Evolutionary conservation across 1,140 invertebrate species (phyloP), one percentile per base, ranked within the genome.

Genomic region (Drosophila auraria): DNA sequence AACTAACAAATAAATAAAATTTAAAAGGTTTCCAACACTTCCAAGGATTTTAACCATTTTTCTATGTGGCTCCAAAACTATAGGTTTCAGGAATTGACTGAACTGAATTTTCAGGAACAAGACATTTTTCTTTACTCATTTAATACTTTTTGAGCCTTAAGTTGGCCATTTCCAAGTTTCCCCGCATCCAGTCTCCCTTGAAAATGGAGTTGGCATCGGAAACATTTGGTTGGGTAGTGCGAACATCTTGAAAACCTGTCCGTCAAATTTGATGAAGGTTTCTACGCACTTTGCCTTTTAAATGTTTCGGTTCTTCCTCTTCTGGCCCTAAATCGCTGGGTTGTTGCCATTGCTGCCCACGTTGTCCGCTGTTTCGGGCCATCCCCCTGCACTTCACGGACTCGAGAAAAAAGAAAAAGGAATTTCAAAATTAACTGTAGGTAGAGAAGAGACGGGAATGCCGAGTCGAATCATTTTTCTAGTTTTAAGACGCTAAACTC

Each of bases 161-260:
- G 33, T n/a, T 51, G 17, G 17, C 60, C 63, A 47, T 68, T 71
- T 30, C 12, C 15, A 20, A 14, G 6, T 38, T 20, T 2, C 9
- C 2, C 23, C 44, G 12, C 17, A 2, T 20, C 17, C 62, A 30
- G 30, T 25, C n/a, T 7, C n/a, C 23, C 2, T 9, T 25, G 68
- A n/a, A 78, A 89, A 83, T 78, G 77, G 78, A 83, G 77, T 78
- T 71, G 49, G 66, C 36, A 47, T 45, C 42, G 60, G 38, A 86
- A 77, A 74, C 82, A 86, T 70, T 86, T 74, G 61, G 72, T 80
- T 77, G 68, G 77, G 53, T 74, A 82, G 87, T 92, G 91, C 86
- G 83, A 92, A 91, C 87, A 80, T 91, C 84, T 92, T 91, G 80
- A 92, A 92, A 91, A 92, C 82, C 91, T 92, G 91, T 91, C 91